Evolutionary conservation across 1,140 invertebrate genomes (phyloP).

Genomic region (Anoplolepis gracilipes): DNA sequence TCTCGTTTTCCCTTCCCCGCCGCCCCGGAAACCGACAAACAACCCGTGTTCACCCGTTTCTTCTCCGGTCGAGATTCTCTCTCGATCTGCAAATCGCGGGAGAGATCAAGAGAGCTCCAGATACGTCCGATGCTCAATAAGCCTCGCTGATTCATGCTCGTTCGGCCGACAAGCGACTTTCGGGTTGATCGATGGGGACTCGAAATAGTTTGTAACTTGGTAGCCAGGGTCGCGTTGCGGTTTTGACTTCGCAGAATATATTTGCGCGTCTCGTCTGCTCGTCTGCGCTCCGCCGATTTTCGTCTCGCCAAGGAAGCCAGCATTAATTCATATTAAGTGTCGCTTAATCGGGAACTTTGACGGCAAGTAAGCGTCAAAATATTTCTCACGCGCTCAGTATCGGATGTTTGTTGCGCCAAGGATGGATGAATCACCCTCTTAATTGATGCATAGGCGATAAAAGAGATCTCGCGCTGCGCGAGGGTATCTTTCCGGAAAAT

Average conservation of each 20-base stretch:
- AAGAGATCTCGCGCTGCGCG: not conserved
- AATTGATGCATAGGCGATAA: constrained; percentile 61
- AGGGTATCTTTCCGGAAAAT: constrained; percentile 16
- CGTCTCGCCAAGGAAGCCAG: constrained; percentile 39
- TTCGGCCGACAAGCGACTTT: constrained; percentile 70
- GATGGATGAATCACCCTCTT: constrained; percentile 66
- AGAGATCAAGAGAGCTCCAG: constrained; percentile 43
- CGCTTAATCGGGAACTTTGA: constrained; percentile 60
- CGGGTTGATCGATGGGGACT: constrained; percentile 74
- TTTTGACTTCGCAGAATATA: constrained; percentile 71
- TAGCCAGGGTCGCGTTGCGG: constrained; percentile 55
- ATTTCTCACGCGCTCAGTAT: constrained; percentile 3
- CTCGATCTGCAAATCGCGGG: constrained; percentile 28
- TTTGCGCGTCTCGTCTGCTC: constrained; percentile 17
- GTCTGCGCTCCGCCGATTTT: not conserved
- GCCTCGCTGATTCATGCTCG: constrained; percentile 73
- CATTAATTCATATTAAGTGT: constrained; percentile 60
- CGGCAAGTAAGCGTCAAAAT: constrained; percentile 7
- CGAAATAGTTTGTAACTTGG: constrained; percentile 71
- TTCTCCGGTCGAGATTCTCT: constrained; percentile 28
- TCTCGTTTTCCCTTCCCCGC: not conserved
- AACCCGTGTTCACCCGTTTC: constrained; percentile 39
- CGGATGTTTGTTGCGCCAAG: constrained; percentile 23
- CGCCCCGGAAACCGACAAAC: constrained; percentile 38
- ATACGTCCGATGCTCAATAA: constrained; percentile 64